Percentiles rank a stretch among this genome's conserved stretches.
Conservation (phyloP, 2,888 invertebrate species). For the Marronus borbonicus region DNA sequence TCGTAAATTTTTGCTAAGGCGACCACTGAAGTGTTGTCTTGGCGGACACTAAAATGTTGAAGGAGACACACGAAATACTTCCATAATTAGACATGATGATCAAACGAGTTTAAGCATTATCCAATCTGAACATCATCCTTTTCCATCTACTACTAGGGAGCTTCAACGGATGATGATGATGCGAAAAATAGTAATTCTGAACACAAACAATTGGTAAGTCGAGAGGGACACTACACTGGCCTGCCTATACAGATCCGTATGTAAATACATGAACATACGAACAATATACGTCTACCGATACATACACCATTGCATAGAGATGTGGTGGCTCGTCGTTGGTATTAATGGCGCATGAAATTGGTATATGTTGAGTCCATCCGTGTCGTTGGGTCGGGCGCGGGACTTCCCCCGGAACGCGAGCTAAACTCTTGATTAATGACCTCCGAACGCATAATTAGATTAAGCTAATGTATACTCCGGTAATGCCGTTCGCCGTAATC, state of each 20-base stretch:
- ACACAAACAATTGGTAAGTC: constrained; percentile 62
- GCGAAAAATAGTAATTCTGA: constrained; percentile 60
- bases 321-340: constrained; percentile 53
- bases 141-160: constrained; percentile 59
- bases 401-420: constrained; percentile 31
- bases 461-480: constrained; percentile 60
- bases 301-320: no score
- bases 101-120: no score
- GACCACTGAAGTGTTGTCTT: no score
- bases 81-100: no score
- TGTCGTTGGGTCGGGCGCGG: background rate
- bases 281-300: no score
- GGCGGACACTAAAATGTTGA: no score
- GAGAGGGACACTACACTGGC: constrained; percentile 53
- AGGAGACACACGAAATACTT: no score
- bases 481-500: constrained; percentile 35
- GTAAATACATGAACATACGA: background rate
- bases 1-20: no score
- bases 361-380: background rate
- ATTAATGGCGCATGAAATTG: constrained; percentile 66
- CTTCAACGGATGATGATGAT: constrained; percentile 60
- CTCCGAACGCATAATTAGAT: constrained; percentile 62
- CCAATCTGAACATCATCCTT: no score
- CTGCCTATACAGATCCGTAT: constrained; percentile 18
- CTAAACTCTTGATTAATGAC: constrained; percentile 59